phyloP scores from a whole-genome alignment of 1,140 invertebrate species.

The Mercenaria mercenaria region DNA sequence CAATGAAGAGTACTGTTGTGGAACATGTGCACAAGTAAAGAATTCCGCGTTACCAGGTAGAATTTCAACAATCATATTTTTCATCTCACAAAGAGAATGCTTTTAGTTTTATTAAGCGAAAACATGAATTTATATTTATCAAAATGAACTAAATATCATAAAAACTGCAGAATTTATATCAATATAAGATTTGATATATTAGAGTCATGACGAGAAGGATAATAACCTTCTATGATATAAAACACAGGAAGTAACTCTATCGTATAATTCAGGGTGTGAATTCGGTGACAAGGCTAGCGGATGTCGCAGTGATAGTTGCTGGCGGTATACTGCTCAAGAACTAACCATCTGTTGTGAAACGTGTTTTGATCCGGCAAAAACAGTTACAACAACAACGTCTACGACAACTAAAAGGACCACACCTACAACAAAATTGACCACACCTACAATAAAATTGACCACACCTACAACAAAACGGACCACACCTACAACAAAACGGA shows the following conservation, averaged over 20 bases:
- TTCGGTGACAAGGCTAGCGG: constrained; percentile 44
- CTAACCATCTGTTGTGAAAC: constrained; percentile 15
- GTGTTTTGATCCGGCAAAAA: neutral
- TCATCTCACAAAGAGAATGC: too few species aligned
- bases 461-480: neutral
- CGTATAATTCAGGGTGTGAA: constrained; percentile 47
- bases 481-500: neutral
- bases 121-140: too few species aligned
- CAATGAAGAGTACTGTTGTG: constrained; percentile 51
- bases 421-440: neutral
- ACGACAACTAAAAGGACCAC: neutral
- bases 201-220: too few species aligned
- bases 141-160: too few species aligned
- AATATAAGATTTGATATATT: too few species aligned
- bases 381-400: neutral
- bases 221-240: too few species aligned
- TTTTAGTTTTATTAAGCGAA: too few species aligned
- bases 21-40: constrained; percentile 1
- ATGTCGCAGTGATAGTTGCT: neutral
- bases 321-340: neutral
- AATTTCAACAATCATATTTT: neutral
- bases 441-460: neutral
- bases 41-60: neutral
- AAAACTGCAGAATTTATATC: too few species aligned
- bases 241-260: too few species aligned